Percentiles rank a stretch among this genome's conserved stretches.
Conservation (phyloP, 2,113 vertebrate genomes). For the Callionymus lyra region DNA sequence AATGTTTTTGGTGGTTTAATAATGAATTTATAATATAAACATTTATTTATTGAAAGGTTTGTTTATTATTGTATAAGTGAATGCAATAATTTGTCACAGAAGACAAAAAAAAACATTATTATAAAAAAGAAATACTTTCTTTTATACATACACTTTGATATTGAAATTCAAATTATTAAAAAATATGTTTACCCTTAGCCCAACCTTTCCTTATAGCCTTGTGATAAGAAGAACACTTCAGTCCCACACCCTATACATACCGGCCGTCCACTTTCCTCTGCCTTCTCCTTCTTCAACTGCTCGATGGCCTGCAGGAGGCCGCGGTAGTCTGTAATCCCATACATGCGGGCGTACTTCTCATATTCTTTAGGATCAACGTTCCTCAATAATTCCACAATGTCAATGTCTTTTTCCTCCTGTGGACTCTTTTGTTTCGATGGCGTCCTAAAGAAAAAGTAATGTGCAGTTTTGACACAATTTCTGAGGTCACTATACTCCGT, state of each 20-base stretch:
- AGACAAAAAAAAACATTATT: too few relatives aligned
- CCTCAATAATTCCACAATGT: conserved; percentile 93
- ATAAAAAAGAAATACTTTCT: too few relatives aligned
- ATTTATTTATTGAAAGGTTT: too few relatives aligned
- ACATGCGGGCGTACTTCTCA: conserved; percentile 97
- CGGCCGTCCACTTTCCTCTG: conserved; percentile 80
- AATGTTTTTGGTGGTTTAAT: too few relatives aligned
- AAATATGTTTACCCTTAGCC: too few relatives aligned
- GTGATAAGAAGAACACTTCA: too few relatives aligned
- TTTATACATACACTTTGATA: too few relatives aligned
- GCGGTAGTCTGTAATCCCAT: conserved; percentile 96
- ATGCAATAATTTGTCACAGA: too few relatives aligned
- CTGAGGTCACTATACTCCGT: background rate
- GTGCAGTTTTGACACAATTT: background rate
- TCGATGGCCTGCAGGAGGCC: conserved; percentile 96
- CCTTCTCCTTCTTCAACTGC: conserved; percentile 82
- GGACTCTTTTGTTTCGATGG: conserved; percentile 85
- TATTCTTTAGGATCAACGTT: conserved; percentile 99
- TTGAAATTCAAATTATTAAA: too few relatives aligned
- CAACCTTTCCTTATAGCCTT: too few relatives aligned
- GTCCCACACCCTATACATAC: conserved; percentile 48
- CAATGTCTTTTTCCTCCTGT: conserved; percentile 83
- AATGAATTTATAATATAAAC: too few relatives aligned
- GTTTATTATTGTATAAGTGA: too few relatives aligned
- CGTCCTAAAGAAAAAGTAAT: conserved; percentile 62